Conservation (phyloP, 2,113 vertebrate species). For the Tetrax tetrax region DNA sequence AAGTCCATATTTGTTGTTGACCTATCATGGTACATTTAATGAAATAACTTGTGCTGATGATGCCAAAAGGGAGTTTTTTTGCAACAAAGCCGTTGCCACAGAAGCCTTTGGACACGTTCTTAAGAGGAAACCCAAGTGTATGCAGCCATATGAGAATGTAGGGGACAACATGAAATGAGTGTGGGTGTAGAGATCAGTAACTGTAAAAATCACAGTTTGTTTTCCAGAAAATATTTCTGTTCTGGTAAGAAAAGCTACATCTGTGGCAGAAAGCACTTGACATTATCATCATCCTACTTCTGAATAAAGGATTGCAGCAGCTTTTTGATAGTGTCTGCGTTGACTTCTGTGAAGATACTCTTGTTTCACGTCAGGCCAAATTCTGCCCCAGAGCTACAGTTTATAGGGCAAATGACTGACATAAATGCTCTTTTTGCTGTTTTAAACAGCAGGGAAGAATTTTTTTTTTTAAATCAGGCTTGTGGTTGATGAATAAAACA, state of each 20-base stretch:
- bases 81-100: neutral
- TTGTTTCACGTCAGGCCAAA: neutral
- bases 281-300: neutral
- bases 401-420: slow-evolving; percentile 4
- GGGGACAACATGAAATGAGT: neutral
- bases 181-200: neutral
- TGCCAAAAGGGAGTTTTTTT: neutral
- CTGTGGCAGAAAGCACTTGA: neutral
- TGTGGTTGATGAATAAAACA: slow-evolving; percentile 59
- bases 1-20: neutral
- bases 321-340: neutral
- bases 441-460: neutral
- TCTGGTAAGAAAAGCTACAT: neutral
- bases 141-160: neutral
- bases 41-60: neutral
- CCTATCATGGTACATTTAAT: neutral
- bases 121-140: neutral
- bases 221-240: neutral
- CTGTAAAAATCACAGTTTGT: neutral
- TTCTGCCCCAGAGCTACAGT: neutral
- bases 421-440: neutral
- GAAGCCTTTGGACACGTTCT: neutral
- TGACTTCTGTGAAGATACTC: neutral
- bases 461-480: neutral
- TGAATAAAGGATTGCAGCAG: neutral